Base-by-base conservation (phyloP, 1,140 invertebrate genomes). In the Bombus breviceps region DNA sequence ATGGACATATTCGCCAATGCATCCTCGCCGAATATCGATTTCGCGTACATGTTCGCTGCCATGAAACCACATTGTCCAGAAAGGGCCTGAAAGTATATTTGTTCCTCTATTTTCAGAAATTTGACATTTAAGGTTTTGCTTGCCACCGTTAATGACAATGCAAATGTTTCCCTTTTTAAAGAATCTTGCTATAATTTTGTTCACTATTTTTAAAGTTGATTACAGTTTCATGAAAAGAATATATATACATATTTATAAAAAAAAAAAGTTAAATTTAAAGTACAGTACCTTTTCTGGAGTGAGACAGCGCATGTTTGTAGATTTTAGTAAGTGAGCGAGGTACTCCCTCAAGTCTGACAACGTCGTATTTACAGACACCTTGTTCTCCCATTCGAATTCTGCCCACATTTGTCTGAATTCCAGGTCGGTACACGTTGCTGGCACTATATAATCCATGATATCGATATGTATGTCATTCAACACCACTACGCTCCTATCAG, bases 341-440 rank as follows among this genome's bases (percentile, higher is more conserved):
- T 99, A 99, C 90, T 99, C 98, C 85, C 98, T 96, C 37, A 99
- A 96, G 94, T 99, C 98, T 1, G 97, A 98, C 83, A 99, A 97
- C 71, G 97, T 98, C 2, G 99, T 99, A 93, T 99, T 98, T 0
- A 99, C 99, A 0, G 98, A 98, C 18, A 99, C 98, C 96, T 99
- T 99, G 95, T 99, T 99, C 96, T 99, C 99, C 99, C 99, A 99
- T 95, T 99, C 99, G 96, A 99, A 99, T 96, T 99, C 99, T 3
- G 98, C 98, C 99, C 99, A 99, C 99, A 99, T 99, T 95, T 98
- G 97, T 28, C 99, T 95, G 96, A 99, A 99, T 95, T 99, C 99
- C 0, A 97, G 97, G 94, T 99, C 99, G 47, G 97, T 99, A 94
- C 99, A 99, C 41, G 96, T 95, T 4, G 99, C 99, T n/a, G 99